A percentile compares a stretch with the other conserved stretches of the same genome.
Evolutionary conservation across 2,113 vertebrate genomes (phyloP).

Genomic region (Gavia stellata): DNA sequence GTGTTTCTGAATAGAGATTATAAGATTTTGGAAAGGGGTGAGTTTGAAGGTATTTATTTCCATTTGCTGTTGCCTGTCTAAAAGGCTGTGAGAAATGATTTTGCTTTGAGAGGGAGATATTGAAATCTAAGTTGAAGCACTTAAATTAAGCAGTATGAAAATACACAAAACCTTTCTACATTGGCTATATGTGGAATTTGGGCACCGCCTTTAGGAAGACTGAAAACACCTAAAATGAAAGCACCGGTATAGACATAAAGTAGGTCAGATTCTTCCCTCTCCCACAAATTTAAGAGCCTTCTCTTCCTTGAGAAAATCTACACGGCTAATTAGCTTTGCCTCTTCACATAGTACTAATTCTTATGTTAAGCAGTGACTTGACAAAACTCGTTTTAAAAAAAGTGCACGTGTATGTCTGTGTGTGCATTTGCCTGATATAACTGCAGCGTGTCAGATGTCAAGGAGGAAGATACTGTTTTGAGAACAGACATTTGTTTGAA

Average conservation of each 20-base stretch:
- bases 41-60: neutral
- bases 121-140: neutral
- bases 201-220: neutral
- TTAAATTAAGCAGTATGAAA: neutral
- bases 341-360: neutral
- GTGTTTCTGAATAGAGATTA: neutral
- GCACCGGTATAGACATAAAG: neutral
- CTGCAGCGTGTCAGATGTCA: neutral
- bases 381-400: neutral
- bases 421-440: neutral
- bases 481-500: neutral
- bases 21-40: neutral
- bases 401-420: neutral
- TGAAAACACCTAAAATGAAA: neutral
- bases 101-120: neutral
- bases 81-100: neutral
- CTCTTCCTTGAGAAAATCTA: neutral
- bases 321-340: neutral
- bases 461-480: neutral
- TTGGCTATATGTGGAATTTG: neutral
- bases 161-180: neutral
- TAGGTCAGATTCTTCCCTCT: neutral
- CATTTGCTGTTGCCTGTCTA: neutral
- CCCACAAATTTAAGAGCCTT: neutral
- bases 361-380: neutral